Evolutionary conservation across 2,888 invertebrate species (phyloP), one percentile per base, ranked within the genome.

Genomic region (Agrotis clavis): DNA sequence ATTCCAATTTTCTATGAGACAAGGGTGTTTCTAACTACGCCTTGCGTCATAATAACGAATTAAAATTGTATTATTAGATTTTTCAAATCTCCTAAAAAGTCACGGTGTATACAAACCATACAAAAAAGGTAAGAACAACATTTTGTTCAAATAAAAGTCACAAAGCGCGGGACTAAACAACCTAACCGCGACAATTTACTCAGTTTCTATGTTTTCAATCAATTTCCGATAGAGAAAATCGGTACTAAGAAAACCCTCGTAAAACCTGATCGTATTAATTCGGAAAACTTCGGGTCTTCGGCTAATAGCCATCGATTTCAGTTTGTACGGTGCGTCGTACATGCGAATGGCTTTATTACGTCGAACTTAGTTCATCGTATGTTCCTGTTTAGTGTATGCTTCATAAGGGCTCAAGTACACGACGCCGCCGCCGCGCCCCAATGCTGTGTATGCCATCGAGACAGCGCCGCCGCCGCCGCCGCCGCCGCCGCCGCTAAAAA

Each of bases 211-310:
- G 67, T 82, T 82, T 79, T 65, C 73, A 79, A 79, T 82, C 74
- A 79, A 79, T 79, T 73, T 68, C 41, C 53, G 35, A 53, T 71
- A 57, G 41, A 64, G 57, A 19, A 66, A 64, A 51, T 71, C 21
- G 57, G 60, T 63, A 50, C 51, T 71, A 16, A 21, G 35, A 62
- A 35, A 35, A 67, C 63, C 67, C 66, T 82, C 80, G 66, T 73
- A 82, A 82, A 79, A 60, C 66, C 65, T n/a, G 74, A 69, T 69
- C 74, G 79, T 73, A 82, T 74, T 80, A 74, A 74, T 80, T 74
- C 69, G 66, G 74, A 67, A 57, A 67, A 62, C 50, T 80, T 63
- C 69, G 64, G 61, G 54, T 56, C 47, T 53, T 67, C 69, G 35
- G 47, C 70, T 80, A 80, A 83, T 70, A 70, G 65, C 50, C 56